These are phyloP conservation scores for Pelosia muscerda DNA, from an alignment of 2,888 invertebrate species.

Conservation along the genomic window DNA sequence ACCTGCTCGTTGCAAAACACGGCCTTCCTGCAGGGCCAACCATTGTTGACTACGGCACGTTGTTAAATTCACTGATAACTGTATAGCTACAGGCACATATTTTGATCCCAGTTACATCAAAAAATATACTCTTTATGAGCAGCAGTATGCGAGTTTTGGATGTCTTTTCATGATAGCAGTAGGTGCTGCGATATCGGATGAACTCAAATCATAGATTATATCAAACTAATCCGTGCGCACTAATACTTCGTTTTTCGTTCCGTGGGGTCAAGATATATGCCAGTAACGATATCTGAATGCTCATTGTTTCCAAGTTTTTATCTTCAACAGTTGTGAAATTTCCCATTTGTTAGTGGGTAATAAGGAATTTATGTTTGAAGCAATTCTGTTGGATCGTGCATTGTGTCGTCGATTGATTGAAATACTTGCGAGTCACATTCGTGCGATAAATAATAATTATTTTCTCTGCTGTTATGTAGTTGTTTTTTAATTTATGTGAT, in stretches of 20 bases:
- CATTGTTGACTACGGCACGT: constrained; percentile 58
- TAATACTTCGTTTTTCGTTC: no score
- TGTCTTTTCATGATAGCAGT: no score
- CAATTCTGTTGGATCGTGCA: constrained; percentile 17
- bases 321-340: constrained; percentile 48
- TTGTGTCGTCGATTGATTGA: constrained; percentile 17
- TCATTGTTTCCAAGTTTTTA: constrained; percentile 49
- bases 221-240: no score
- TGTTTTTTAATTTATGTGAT: not conserved
- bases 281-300: constrained; percentile 52
- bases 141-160: no score
- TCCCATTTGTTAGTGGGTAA: constrained; percentile 43
- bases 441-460: not conserved
- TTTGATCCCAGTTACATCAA: no score
- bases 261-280: no score
- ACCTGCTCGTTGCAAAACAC: constrained; percentile 73
- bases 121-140: no score
- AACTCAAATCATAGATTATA: no score
- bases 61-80: constrained; percentile 55
- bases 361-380: constrained; percentile 35
- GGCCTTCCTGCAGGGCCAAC: constrained; percentile 66
- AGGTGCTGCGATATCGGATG: no score
- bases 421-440: constrained; percentile 13
- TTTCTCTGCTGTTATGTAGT: no score
- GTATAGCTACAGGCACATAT: no score